These are phyloP conservation scores for Polypterus senegalus DNA, from an alignment of 2,113 vertebrate species.

Conservation along the genomic window DNA sequence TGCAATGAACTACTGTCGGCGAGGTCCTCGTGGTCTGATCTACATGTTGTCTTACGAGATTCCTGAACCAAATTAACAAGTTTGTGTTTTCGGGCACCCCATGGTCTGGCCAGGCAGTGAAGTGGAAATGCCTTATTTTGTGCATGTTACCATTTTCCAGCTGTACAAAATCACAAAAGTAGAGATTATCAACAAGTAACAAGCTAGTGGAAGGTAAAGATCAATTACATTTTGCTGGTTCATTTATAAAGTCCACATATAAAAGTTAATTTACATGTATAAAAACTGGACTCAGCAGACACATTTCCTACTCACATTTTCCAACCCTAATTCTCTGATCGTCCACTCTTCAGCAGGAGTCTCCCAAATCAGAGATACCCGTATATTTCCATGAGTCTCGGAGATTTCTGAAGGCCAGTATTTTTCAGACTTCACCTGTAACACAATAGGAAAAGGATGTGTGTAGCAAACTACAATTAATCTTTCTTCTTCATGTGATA, in stretches of 20 bases:
- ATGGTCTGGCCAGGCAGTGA: slow-evolving; percentile 90
- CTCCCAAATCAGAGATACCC: slow-evolving; percentile 45
- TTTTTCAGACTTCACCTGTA: slow-evolving; percentile 83
- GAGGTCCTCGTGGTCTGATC: slow-evolving; percentile 62
- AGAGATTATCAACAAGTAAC: background rate
- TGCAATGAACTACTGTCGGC: slow-evolving; percentile 88
- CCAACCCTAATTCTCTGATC: slow-evolving; percentile 70
- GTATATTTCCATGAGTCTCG: slow-evolving; percentile 60
- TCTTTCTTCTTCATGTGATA: too few relatives aligned
- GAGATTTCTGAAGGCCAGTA: slow-evolving; percentile 78
- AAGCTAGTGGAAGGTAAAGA: background rate
- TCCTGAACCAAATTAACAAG: slow-evolving; percentile 80
- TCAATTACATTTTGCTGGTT: background rate
- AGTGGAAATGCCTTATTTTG: slow-evolving; percentile 78
- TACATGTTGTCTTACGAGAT: slow-evolving; percentile 73
- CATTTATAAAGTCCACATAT: background rate
- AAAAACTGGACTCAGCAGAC: too few relatives aligned
- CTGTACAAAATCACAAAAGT: slow-evolving; percentile 31
- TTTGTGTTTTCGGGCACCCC: slow-evolving; percentile 78
- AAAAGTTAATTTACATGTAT: background rate
- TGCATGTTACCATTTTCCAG: slow-evolving; percentile 50
- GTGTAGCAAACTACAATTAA: too few relatives aligned
- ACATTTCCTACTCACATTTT: slow-evolving; percentile 44
- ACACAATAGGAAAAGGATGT: too few relatives aligned
- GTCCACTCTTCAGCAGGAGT: slow-evolving; percentile 68